These are phyloP conservation scores for Acropternis orthonyx DNA, from an alignment of 2,797 vertebrate genomes.

Conservation along the genomic window DNA sequence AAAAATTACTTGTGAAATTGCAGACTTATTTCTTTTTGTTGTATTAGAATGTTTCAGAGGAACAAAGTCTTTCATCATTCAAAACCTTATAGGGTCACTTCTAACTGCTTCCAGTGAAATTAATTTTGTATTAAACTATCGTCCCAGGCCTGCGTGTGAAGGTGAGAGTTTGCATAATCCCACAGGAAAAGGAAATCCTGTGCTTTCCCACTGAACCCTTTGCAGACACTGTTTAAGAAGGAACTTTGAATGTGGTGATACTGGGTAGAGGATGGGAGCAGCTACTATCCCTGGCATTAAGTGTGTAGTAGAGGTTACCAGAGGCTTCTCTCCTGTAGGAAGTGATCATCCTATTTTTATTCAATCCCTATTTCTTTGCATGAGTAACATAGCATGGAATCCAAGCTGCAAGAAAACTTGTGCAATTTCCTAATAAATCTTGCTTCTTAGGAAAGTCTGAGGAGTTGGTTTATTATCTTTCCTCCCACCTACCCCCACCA, in stretches of 20 bases:
- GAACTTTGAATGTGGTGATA: background rate
- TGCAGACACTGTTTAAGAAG: background rate
- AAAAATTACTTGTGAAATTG: background rate
- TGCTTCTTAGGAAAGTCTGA: background rate
- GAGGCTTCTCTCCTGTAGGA: background rate
- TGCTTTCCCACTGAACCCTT: background rate
- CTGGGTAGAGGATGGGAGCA: background rate
- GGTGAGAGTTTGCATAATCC: background rate
- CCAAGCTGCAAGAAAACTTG: background rate
- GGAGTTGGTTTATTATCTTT: background rate
- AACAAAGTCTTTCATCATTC: background rate
- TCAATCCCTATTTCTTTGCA: background rate
- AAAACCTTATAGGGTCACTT: background rate
- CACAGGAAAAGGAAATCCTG: background rate
- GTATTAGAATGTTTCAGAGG: background rate
- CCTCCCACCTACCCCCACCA: too few species aligned
- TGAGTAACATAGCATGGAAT: background rate
- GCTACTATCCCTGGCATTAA: background rate
- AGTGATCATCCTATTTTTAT: background rate
- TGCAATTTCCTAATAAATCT: background rate
- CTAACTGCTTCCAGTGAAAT: background rate
- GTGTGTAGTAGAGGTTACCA: background rate
- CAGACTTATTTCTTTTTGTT: background rate
- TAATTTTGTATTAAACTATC: background rate
- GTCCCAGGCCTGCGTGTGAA: background rate